Evolutionary conservation across 2,797 vertebrate genomes (phyloP).

Genomic region (Enteromius thamalakanensis): DNA sequence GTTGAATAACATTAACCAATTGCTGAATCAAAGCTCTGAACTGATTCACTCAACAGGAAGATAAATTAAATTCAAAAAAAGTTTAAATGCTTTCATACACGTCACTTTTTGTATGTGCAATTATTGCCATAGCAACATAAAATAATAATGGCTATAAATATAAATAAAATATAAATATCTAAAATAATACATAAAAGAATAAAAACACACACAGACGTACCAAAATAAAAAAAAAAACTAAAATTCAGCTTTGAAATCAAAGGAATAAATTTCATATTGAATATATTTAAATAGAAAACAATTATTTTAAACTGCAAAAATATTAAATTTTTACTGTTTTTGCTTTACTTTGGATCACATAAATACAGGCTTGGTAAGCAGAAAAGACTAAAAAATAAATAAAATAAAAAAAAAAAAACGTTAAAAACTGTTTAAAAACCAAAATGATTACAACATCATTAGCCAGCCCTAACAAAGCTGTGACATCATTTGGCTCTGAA

Average conservation of each 20-base stretch:
- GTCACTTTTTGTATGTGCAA: not conserved
- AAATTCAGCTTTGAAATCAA: too few species aligned
- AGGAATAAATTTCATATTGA: too few species aligned
- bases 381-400: not conserved
- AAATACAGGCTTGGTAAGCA: not conserved
- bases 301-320: too few species aligned
- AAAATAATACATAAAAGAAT: not conserved
- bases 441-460: not conserved
- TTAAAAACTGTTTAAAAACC: too few species aligned
- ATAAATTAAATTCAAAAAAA: not conserved
- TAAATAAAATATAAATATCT: not conserved
- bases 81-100: not conserved
- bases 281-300: too few species aligned
- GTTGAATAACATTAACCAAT: not conserved
- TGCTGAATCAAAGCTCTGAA: not conserved
- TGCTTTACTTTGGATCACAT: not conserved
- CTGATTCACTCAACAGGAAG: not conserved
- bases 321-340: too few species aligned
- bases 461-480: not conserved
- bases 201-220: too few species aligned
- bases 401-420: too few species aligned
- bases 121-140: not conserved
- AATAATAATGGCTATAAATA: not conserved
- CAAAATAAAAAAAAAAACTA: too few species aligned
- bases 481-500: not conserved